Evolutionary conservation across 2,888 invertebrate genomes (phyloP).

Genomic region (Pammene aurita): DNA sequence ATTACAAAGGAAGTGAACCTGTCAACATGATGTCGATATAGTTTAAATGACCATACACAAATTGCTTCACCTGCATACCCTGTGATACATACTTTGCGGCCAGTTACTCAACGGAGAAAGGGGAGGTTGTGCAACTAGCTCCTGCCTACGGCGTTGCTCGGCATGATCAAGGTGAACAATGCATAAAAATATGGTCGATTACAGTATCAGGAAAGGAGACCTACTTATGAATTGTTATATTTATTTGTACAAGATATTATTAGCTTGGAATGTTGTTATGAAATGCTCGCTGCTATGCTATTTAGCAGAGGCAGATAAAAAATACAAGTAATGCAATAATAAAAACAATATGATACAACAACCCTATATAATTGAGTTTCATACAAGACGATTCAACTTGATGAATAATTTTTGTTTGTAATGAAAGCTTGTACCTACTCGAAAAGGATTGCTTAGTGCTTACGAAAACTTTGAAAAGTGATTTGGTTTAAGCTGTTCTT

Average conservation of each 20-base stretch:
- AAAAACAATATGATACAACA: no score
- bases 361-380: no score
- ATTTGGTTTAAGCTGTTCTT: no score
- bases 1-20: neutral
- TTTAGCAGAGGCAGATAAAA: no score
- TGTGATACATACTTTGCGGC: conserved; percentile 23
- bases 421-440: no score
- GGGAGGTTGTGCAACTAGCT: conserved; percentile 35
- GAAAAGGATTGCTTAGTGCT: no score
- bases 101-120: conserved; percentile 34
- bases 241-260: neutral
- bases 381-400: no score
- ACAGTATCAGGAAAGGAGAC: neutral
- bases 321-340: no score
- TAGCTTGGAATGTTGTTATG: neutral
- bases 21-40: conserved; percentile 10
- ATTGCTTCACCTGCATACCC: conserved; percentile 30
- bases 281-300: neutral
- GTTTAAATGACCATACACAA: conserved; percentile 23
- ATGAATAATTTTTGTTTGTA: no score
- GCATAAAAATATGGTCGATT: conserved; percentile 14
- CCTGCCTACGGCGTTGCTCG: conserved; percentile 28
- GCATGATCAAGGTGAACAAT: conserved; percentile 32
- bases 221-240: neutral
- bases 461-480: no score